Percentiles rank a stretch among this genome's conserved stretches.
Conservation (phyloP, 2,888 invertebrate species). For the Portevinia maculata region DNA sequence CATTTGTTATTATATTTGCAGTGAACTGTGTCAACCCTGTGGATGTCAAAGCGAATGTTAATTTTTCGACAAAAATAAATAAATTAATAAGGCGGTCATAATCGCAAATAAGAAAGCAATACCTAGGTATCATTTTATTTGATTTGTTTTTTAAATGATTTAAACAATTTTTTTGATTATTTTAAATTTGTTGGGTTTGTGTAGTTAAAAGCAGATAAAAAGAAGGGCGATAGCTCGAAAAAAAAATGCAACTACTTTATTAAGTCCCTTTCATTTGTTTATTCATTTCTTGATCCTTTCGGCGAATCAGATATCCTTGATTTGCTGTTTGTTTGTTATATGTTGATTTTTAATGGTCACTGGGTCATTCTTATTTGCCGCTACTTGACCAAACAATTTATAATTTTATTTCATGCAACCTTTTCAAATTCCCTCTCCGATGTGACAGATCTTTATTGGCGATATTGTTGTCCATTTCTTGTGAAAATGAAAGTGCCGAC, state of each 20-base stretch:
- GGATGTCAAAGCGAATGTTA: too few relatives aligned
- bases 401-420: conserved; percentile 32
- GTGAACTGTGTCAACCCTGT: too few relatives aligned
- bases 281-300: conserved; percentile 5
- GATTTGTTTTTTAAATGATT: too few relatives aligned
- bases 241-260: conserved; percentile 35
- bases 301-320: not conserved
- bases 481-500: conserved; percentile 80
- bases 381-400: conserved; percentile 39
- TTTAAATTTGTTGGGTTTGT: too few relatives aligned
- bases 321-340: not conserved
- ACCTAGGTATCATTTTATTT: too few relatives aligned
- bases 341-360: conserved; percentile 2
- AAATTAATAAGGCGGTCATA: too few relatives aligned
- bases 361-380: conserved; percentile 58
- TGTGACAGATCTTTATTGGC: conserved; percentile 80
- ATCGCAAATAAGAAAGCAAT: too few relatives aligned
- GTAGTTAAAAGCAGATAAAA: too few relatives aligned
- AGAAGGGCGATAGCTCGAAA: not conserved
- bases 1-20: too few relatives aligned
- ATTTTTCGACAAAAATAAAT: too few relatives aligned
- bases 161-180: too few relatives aligned
- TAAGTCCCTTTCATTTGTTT: conserved; percentile 6
- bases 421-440: conserved; percentile 64
- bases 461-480: conserved; percentile 80